These are phyloP conservation scores for Microcebus lehilahytsara DNA, from an alignment of 2,113 vertebrate species.

Conservation along the genomic window DNA sequence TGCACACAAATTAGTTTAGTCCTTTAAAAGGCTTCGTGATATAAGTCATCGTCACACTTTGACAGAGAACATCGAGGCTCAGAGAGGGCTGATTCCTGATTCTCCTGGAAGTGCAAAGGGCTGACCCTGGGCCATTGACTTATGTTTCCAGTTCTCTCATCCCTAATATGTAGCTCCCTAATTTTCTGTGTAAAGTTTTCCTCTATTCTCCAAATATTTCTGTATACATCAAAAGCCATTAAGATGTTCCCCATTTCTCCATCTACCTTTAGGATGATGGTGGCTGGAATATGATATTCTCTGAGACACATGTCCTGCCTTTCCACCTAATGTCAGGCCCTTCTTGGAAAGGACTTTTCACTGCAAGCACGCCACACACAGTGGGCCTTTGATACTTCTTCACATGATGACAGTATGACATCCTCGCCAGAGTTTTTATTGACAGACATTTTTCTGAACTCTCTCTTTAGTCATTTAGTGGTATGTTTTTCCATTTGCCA, in stretches of 20 bases:
- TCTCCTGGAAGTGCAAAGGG: accelerated
- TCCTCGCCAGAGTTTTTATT: neutral
- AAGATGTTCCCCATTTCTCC: neutral
- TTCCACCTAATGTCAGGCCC: neutral
- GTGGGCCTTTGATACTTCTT: neutral
- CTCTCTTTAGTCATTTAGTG: neutral
- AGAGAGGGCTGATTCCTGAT: neutral
- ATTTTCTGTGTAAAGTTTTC: neutral
- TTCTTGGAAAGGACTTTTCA: neutral
- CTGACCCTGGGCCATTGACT: neutral
- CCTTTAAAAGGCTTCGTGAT: neutral
- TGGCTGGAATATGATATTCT: neutral
- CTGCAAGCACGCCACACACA: neutral
- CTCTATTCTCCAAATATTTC: neutral
- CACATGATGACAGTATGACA: neutral
- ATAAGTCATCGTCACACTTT: neutral
- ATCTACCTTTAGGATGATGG: neutral
- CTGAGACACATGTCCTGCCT: neutral
- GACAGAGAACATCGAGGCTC: neutral
- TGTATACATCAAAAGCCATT: neutral
- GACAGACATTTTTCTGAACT: neutral
- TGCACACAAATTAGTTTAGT: neutral
- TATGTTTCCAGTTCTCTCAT: neutral
- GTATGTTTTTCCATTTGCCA: neutral
- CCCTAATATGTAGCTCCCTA: neutral